phyloP scores from a whole-genome alignment of 2,888 invertebrate genomes.

The Agriopis leucophaearia region DNA sequence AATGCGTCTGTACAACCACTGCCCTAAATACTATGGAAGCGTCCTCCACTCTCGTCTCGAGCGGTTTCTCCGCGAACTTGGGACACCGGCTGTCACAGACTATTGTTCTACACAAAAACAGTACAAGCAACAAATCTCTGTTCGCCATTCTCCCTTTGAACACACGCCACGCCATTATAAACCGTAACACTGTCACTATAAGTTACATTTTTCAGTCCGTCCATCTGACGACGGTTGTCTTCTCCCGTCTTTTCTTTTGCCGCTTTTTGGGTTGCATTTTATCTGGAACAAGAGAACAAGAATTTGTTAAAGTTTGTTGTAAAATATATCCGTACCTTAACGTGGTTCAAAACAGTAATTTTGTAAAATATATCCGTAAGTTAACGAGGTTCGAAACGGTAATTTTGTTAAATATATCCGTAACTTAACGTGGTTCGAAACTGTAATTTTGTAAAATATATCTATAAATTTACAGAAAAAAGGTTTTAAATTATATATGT shows the following conservation, averaged over 20 bases:
- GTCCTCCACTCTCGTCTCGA: constrained; percentile 84
- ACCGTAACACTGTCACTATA: constrained; percentile 48
- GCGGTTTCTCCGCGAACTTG: constrained; percentile 81
- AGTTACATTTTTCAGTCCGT: constrained; percentile 71
- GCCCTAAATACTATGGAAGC: constrained; percentile 85
- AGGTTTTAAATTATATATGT: too few relatives aligned
- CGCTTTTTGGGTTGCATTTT: constrained; percentile 78
- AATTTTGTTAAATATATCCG: too few relatives aligned
- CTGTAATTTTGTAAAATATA: too few relatives aligned
- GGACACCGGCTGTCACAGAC: constrained; percentile 84
- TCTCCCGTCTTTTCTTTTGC: constrained; percentile 72
- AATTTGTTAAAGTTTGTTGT: neutral
- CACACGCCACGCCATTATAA: constrained; percentile 70
- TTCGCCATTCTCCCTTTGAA: constrained; percentile 65
- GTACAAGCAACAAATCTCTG: constrained; percentile 71
- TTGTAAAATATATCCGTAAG: too few relatives aligned
- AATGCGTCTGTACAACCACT: constrained; percentile 78
- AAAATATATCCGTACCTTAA: too few relatives aligned
- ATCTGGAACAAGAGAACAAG: constrained; percentile 72
- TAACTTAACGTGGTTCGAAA: too few relatives aligned
- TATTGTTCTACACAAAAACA: constrained; percentile 79
- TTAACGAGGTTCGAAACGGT: too few relatives aligned
- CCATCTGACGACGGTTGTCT: constrained; percentile 70
- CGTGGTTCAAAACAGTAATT: too few relatives aligned
- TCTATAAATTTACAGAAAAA: too few relatives aligned